Evolutionary conservation across 2,797 vertebrate species (phyloP).

Genomic region (Urocyon cinereoargenteus): DNA sequence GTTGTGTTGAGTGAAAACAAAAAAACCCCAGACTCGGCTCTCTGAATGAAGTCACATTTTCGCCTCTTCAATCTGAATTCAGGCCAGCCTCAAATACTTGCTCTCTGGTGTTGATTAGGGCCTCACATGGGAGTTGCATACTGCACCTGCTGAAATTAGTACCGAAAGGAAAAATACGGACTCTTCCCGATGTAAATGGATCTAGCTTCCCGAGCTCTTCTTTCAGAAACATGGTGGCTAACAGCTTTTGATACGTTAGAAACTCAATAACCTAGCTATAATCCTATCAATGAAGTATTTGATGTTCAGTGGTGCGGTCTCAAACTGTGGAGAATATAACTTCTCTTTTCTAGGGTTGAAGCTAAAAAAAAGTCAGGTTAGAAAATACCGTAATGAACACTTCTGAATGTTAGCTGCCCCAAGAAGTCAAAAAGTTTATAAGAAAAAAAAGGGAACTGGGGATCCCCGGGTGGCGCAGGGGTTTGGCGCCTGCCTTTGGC

Average conservation of each 20-base stretch:
- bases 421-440: neutral
- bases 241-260: neutral
- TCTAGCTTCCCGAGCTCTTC: neutral
- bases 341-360: neutral
- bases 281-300: neutral
- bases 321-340: neutral
- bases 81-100: conserved; percentile 51
- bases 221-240: neutral
- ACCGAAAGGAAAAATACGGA: conserved; percentile 30
- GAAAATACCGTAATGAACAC: neutral
- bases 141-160: neutral
- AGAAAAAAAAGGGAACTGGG: no score
- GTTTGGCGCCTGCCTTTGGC: no score
- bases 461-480: no score
- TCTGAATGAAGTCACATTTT: conserved; percentile 61
- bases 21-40: conserved; percentile 3
- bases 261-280: neutral
- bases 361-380: neutral
- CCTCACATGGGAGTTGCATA: conserved; percentile 27
- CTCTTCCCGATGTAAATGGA: neutral
- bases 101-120: neutral
- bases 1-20: neutral
- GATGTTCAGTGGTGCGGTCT: neutral
- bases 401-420: neutral
- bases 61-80: conserved; percentile 70